A percentile compares a stretch with the other conserved stretches of the same genome.
Conservation (phyloP, 2,113 vertebrate species). For the Nesogale talazaci region DNA sequence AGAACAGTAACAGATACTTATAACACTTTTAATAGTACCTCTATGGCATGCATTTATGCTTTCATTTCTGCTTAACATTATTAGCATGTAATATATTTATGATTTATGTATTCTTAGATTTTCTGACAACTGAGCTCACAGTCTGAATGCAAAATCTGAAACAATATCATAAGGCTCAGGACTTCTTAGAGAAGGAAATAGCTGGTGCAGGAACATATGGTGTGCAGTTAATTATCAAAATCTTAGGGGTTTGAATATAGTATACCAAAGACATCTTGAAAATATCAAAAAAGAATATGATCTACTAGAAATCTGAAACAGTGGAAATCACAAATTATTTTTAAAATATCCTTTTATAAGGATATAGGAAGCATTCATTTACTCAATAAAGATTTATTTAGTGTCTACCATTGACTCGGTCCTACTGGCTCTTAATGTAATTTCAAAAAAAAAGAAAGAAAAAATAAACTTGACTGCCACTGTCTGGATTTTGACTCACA, state of each 20-base stretch:
- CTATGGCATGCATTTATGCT: conserved; percentile 27
- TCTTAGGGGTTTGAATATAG: conserved; percentile 21
- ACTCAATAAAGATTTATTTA: neutral
- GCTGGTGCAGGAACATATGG: neutral
- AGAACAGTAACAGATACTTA: neutral
- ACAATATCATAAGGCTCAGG: neutral
- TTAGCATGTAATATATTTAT: conserved; percentile 31
- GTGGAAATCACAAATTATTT: conserved; percentile 31
- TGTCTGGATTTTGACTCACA: too few relatives aligned
- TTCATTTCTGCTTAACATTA: conserved; percentile 56
- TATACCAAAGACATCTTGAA: conserved; percentile 19
- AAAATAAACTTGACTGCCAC: too few relatives aligned
- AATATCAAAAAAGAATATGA: conserved; percentile 42
- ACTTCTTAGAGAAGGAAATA: conserved; percentile 57
- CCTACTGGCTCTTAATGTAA: conserved; percentile 9
- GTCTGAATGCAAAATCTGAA: conserved; percentile 50
- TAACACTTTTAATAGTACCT: conserved; percentile 38
- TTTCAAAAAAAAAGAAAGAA: too few relatives aligned
- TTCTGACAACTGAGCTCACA: conserved; percentile 45
- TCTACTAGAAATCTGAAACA: conserved; percentile 46
- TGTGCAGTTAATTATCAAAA: conserved; percentile 30
- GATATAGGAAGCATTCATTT: conserved; percentile 34
- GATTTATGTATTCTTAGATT: conserved; percentile 43
- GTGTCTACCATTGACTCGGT: neutral
- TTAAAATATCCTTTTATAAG: neutral